Evolutionary conservation across 2,888 invertebrate genomes (phyloP).

Genomic region (Heteromurus nitidus): DNA sequence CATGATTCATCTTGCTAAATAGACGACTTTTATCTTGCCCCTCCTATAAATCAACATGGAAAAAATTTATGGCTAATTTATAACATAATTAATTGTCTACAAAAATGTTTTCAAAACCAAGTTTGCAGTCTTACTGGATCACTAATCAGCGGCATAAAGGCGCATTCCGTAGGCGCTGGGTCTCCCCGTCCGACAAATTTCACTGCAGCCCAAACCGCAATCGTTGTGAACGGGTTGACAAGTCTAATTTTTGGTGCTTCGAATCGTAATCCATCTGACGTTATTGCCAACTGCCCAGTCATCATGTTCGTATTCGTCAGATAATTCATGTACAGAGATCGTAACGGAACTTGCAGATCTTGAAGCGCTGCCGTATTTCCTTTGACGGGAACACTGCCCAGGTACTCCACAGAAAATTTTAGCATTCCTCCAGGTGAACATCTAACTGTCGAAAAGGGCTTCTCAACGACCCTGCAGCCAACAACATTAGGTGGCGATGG

Average conservation of each 20-base stretch:
- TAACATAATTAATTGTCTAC: neutral
- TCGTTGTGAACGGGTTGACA: conserved; percentile 90
- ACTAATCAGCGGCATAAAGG: conserved; percentile 89
- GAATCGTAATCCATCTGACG: conserved; percentile 84
- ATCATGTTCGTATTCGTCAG: conserved; percentile 78
- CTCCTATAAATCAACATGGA: conserved; percentile 56
- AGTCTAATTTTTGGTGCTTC: conserved; percentile 76
- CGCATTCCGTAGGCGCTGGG: conserved; percentile 78
- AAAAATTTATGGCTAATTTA: conserved; percentile 1
- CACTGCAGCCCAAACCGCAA: conserved; percentile 94
- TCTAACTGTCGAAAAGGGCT: conserved; percentile 63
- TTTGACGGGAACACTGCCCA: conserved; percentile 86
- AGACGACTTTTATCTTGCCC: conserved; percentile 72
- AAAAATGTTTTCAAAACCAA: neutral
- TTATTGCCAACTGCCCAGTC: conserved; percentile 82
- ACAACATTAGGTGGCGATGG: conserved; percentile 35
- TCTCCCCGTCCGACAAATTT: conserved; percentile 82
- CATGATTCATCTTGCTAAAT: conserved; percentile 70
- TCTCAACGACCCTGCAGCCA: conserved; percentile 49
- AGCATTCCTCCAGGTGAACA: conserved; percentile 72
- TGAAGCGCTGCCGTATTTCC: conserved; percentile 84
- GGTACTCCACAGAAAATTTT: conserved; percentile 81
- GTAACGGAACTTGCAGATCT: conserved; percentile 87
- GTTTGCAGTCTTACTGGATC: conserved; percentile 82
- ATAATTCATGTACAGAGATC: conserved; percentile 82